Percentiles rank a stretch among this genome's conserved stretches.
These are phyloP conservation scores for Scleropages formosus DNA, from an alignment of 2,797 vertebrate genomes.

Conservation along the genomic window DNA sequence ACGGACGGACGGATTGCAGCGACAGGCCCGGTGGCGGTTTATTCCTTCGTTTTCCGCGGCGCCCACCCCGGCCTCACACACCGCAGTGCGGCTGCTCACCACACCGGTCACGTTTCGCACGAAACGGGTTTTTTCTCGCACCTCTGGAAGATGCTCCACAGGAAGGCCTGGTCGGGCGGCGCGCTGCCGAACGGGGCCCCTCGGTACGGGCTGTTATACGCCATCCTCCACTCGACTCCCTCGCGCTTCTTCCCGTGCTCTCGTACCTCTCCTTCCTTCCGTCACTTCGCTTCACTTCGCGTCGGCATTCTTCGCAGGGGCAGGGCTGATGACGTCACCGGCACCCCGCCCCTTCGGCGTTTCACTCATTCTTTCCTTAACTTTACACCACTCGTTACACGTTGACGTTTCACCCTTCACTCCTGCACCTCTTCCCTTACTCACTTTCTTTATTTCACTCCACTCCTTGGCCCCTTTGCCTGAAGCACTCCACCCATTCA, in stretches of 20 bases:
- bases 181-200: conserved; percentile 56
- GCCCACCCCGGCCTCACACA: not conserved
- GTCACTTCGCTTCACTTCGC: conserved; percentile 41
- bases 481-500: no score
- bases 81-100: not conserved
- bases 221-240: conserved; percentile 60
- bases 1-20: no score
- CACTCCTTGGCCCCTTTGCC: no score
- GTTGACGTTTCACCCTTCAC: no score
- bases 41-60: no score
- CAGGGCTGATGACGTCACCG: conserved; percentile 58
- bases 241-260: conserved; percentile 23
- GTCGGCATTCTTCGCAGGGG: conserved; percentile 55
- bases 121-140: conserved; percentile 50
- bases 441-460: no score
- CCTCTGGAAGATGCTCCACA: conserved; percentile 83
- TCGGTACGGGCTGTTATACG: conserved; percentile 75
- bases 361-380: no score
- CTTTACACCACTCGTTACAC: no score
- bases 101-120: not conserved
- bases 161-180: conserved; percentile 69
- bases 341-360: conserved; percentile 31
- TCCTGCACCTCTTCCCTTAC: no score
- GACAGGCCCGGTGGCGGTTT: no score
- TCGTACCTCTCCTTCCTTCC: conserved; percentile 18